Conservation (phyloP, 2,888 invertebrate genomes). For the Zelleria hepariella region DNA sequence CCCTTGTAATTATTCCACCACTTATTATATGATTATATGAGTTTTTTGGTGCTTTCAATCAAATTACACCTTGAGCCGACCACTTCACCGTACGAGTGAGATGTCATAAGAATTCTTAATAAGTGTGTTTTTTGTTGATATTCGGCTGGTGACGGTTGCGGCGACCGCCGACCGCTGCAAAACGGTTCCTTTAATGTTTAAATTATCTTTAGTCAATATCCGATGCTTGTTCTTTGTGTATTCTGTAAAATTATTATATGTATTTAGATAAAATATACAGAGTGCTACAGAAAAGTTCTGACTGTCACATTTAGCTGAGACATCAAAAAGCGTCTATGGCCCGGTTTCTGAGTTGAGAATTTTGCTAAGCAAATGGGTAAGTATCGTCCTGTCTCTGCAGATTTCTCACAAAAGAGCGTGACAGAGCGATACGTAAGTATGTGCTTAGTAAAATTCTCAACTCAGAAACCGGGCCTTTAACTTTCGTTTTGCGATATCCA, state of each 20-base stretch:
- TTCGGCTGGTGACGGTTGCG: constrained; percentile 31
- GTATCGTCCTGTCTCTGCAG: no score
- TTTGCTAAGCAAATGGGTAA: no score
- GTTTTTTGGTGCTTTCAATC: constrained; percentile 72
- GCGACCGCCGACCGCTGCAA: constrained; percentile 57
- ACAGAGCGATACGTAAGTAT: no score
- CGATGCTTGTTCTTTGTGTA: background rate
- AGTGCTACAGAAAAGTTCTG: background rate
- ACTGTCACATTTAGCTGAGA: background rate
- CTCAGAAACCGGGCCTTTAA: no score
- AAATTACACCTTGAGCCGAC: constrained; percentile 68
- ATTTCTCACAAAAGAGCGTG: background rate
- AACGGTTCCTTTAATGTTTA: constrained; percentile 27
- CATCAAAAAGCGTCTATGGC: no score
- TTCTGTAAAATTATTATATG: background rate
- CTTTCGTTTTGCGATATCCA: background rate
- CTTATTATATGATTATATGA: constrained; percentile 70
- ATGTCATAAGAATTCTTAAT: constrained; percentile 66
- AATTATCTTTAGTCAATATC: background rate
- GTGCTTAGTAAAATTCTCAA: no score
- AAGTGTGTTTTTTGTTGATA: constrained; percentile 23
- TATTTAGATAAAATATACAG: no score
- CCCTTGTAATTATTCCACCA: constrained; percentile 68
- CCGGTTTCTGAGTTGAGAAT: no score
- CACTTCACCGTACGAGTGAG: constrained; percentile 64